Percentiles rank a stretch among this genome's conserved stretches.
phyloP scores from a whole-genome alignment of 1,140 invertebrate genomes.

The Chelonus insularis region DNA sequence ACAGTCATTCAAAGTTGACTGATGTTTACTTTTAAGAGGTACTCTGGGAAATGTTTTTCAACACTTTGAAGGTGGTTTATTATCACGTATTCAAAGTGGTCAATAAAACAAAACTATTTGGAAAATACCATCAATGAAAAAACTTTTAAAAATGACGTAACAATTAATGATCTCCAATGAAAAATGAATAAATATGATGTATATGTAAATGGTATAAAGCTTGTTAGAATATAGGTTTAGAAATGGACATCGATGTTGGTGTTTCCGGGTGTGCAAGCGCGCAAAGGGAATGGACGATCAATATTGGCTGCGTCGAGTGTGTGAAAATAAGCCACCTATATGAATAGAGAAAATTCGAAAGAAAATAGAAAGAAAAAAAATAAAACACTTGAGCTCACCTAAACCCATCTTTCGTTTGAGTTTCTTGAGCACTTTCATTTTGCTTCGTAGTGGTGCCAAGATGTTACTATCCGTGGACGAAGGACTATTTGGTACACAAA shows the following conservation, averaged over 20 bases:
- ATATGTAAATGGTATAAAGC: too few species aligned
- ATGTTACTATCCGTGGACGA: constrained; percentile 51
- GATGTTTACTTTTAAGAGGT: too few species aligned
- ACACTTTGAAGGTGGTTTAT: too few species aligned
- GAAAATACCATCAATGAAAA: too few species aligned
- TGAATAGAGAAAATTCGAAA: constrained; percentile 29
- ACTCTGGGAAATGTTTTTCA: too few species aligned
- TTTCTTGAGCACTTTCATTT: constrained; percentile 66
- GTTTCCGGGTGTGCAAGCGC: not conserved
- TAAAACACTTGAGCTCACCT: constrained; percentile 52
- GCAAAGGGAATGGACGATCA: not conserved
- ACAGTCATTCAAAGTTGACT: too few species aligned
- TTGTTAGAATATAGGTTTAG: too few species aligned
- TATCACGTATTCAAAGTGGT: too few species aligned
- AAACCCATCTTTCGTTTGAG: constrained; percentile 63
- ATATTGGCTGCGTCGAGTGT: constrained; percentile 21
- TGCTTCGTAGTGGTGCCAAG: constrained; percentile 57
- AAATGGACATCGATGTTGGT: not conserved
- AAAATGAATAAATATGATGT: too few species aligned
- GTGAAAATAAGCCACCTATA: constrained; percentile 13
- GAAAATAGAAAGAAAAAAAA: constrained; percentile 22
- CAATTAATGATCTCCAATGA: too few species aligned
- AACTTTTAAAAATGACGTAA: too few species aligned
- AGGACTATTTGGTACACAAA: not conserved
- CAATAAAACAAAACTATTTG: too few species aligned